Evolutionary conservation across 2,888 invertebrate species (phyloP), one percentile per base, ranked within the genome.

Genomic region (Argyresthia albistria): DNA sequence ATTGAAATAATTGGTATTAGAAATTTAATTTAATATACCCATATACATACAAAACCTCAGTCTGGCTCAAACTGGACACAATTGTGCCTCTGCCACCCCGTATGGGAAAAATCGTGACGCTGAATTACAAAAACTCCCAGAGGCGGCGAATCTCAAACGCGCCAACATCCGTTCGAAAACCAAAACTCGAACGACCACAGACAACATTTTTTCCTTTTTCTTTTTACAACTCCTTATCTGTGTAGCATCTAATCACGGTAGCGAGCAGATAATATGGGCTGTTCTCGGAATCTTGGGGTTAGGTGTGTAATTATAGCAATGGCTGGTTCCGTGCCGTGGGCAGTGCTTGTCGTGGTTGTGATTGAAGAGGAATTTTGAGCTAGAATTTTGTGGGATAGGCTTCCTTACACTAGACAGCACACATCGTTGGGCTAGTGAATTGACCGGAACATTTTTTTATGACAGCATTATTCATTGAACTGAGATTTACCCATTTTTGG

Each of bases 231-330:
- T 42, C 52, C 35, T 55, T 50, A 52, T 50, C 50, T 64, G 68
- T 67, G 73, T 66, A 69, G 61, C 75, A 80, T 79, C 82, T 80
- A 80, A 81, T 80, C 81, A 78, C 82, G 60, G 83, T 81, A 82
- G 83, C 80, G 16, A 43, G 39, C 35, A 42, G 43, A 50, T 50
- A 50, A 50, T 50, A 50, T 39, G 8, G 37, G 12, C 16, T 10
- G 49, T 37, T 49, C 39, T 39, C 12, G 37, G 49, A 37, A 49
- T 12, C 3, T 16, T 45, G 45, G 14, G 16, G 12, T 12, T 43
- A n/a, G n/a, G n/a, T 14, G 12, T 6, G 4, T 8, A 12, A 2
- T 14, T 7, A 43, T 43, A 43, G n/a, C 12, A 43, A 12, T 43
- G 6, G 14, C n/a, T 9, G 43, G 1, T n/a, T 1, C 12, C 8